Evolutionary conservation across 1,140 invertebrate genomes (phyloP).

Genomic region (Drosophila pallidifrons): DNA sequence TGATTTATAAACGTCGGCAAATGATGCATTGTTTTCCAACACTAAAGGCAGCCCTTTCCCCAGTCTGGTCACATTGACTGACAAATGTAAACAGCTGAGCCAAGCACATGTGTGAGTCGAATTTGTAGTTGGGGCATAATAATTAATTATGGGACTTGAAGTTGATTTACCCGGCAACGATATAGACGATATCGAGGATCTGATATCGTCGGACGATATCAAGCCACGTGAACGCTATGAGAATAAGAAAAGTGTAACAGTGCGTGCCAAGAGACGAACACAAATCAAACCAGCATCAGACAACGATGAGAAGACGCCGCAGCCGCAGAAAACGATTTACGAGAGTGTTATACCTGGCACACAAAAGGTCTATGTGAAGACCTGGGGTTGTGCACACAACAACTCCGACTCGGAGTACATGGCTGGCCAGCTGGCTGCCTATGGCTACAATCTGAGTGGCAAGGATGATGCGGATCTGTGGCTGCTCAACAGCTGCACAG

Average conservation of each 20-base stretch:
- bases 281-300: conserved; percentile 41
- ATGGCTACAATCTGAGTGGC: conserved; percentile 94
- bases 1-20: conserved; percentile 2
- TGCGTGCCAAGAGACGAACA: conserved; percentile 87
- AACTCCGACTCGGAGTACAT: conserved; percentile 99
- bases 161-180: conserved; percentile 60
- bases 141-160: conserved; percentile 56
- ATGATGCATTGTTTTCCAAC: conserved; percentile 28
- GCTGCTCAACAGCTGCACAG: conserved; percentile 98
- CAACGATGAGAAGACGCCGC: conserved; percentile 38
- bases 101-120: conserved; percentile 55
- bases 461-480: conserved; percentile 95
- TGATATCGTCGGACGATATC: conserved; percentile 91
- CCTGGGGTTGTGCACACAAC: conserved; percentile 99
- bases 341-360: conserved; percentile 93
- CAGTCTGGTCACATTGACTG: conserved; percentile 29
- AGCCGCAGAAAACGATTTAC: conserved; percentile 65
- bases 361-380: conserved; percentile 96
- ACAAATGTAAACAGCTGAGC: conserved; percentile 63
- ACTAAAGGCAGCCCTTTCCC: conserved; percentile 18
- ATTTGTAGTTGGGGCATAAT: not conserved
- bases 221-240: conserved; percentile 90
- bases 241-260: conserved; percentile 88
- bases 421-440: conserved; percentile 95
- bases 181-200: conserved; percentile 91